Percentiles rank a stretch among this genome's conserved stretches.
Evolutionary conservation across 2,888 invertebrate species (phyloP).

Genomic region (Oxystoma pomonae): DNA sequence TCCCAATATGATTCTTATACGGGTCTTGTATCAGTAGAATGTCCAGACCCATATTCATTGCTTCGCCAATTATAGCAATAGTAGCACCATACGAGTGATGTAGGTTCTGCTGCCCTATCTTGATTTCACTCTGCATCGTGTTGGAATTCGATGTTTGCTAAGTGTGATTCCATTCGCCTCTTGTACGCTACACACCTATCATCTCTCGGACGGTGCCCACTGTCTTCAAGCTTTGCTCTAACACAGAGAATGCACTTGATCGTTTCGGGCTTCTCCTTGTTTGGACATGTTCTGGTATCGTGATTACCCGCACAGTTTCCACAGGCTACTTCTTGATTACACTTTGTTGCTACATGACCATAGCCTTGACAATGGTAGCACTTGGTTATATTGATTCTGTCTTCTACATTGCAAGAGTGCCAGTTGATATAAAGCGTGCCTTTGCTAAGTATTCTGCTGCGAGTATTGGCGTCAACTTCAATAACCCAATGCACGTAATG

Average conservation of each 20-base stretch:
- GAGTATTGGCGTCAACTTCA: conserved; percentile 3
- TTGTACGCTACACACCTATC: neutral
- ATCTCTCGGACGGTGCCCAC: conserved; percentile 7
- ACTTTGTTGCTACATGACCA: conserved; percentile 8
- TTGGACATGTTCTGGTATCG: conserved; percentile 1
- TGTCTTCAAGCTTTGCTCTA: neutral
- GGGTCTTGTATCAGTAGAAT: neutral
- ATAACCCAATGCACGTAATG: conserved; percentile 11
- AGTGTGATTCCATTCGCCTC: neutral
- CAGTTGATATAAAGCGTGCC: conserved; percentile 2
- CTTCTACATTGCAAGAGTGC: conserved; percentile 12
- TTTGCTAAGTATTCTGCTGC: neutral
- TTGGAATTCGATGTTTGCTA: conserved; percentile 4
- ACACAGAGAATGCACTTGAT: conserved; percentile 1
- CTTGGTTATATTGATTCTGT: neutral
- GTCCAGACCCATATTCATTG: neutral
- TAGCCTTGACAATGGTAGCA: conserved; percentile 9
- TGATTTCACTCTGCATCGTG: neutral
- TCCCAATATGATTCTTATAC: neutral
- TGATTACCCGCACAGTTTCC: conserved; percentile 6
- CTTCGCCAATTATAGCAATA: neutral
- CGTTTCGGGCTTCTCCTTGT: neutral
- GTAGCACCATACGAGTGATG: neutral
- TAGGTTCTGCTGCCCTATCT: neutral
- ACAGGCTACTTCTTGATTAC: neutral